Percentiles rank a stretch among this genome's conserved stretches.
phyloP scores from a whole-genome alignment of 1,140 invertebrate genomes.

The Phortica variegata region DNA sequence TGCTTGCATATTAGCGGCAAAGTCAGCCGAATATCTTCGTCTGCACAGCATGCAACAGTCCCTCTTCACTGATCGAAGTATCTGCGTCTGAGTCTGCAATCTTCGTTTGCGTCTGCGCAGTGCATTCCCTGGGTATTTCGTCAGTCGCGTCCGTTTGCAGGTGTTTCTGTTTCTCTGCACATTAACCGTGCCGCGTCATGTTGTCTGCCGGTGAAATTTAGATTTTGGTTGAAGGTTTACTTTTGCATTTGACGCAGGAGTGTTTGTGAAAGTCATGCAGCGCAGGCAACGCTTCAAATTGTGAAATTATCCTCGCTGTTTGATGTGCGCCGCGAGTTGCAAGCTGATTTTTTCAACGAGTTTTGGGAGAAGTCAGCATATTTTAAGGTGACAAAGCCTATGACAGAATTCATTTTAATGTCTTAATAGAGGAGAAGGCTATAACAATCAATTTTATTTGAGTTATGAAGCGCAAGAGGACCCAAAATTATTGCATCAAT shows the following conservation, averaged over 20 bases:
- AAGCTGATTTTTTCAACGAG: constrained; percentile 18
- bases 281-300: constrained; percentile 30
- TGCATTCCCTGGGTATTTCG: constrained; percentile 8
- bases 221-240: constrained; percentile 5
- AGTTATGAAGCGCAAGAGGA: too few species aligned
- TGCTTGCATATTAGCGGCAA: constrained; percentile 4
- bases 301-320: too few species aligned
- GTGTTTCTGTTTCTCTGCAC: constrained; percentile 26
- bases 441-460: too few species aligned
- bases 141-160: too few species aligned
- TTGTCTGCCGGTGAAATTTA: constrained; percentile 27
- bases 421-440: too few species aligned
- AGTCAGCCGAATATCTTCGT: constrained; percentile 13
- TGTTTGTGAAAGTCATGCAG: constrained; percentile 43
- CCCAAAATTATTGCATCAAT: too few species aligned
- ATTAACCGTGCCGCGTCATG: constrained; percentile 32
- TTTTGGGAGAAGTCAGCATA: background rate
- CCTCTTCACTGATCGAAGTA: constrained; percentile 11
- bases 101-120: background rate
- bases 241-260: too few species aligned
- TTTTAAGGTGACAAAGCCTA: too few species aligned
- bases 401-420: too few species aligned
- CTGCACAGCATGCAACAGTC: constrained; percentile 30
- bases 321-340: constrained; percentile 27
- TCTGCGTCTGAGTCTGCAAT: background rate